phyloP scores from a whole-genome alignment of 1,140 invertebrate genomes.

The Bombus soroeensis region DNA sequence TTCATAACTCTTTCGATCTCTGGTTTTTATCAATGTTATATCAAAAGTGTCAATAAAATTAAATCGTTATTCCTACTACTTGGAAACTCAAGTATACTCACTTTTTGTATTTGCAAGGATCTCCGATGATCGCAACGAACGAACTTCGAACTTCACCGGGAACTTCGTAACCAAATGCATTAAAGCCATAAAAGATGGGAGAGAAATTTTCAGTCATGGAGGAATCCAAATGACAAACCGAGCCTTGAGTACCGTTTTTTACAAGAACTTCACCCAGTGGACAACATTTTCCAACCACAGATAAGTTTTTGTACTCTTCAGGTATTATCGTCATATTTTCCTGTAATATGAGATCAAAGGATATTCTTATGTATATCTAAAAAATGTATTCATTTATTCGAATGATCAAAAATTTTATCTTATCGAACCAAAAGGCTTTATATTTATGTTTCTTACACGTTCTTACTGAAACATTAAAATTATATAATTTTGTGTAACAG shows the following conservation, averaged over 20 bases:
- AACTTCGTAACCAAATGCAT: slow-evolving; percentile 80
- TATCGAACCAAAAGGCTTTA: too few species aligned
- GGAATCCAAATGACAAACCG: slow-evolving; percentile 56
- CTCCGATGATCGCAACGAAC: slow-evolving; percentile 28
- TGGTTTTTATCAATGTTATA: too few species aligned
- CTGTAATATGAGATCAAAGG: slow-evolving; percentile 53
- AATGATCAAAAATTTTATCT: not conserved
- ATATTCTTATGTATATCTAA: not conserved
- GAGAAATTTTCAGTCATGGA: slow-evolving; percentile 58
- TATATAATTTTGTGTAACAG: too few species aligned
- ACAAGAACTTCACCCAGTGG: slow-evolving; percentile 64
- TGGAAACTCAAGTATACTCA: not conserved
- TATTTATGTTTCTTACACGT: not conserved
- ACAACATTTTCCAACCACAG: slow-evolving; percentile 78
- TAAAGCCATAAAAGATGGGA: slow-evolving; percentile 83
- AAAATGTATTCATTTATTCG: not conserved
- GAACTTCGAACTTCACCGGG: slow-evolving; percentile 80
- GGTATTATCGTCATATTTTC: slow-evolving; percentile 53
- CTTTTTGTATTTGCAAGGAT: slow-evolving; percentile 23
- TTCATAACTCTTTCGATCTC: too few species aligned
- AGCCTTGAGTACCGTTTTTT: slow-evolving; percentile 48
- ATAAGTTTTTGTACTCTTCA: slow-evolving; percentile 58
- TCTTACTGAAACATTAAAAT: too few species aligned
- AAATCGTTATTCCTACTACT: not conserved
- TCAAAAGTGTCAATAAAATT: too few species aligned